Base-by-base conservation (phyloP, 2,797 vertebrate species). In the Acanthis flammea region DNA sequence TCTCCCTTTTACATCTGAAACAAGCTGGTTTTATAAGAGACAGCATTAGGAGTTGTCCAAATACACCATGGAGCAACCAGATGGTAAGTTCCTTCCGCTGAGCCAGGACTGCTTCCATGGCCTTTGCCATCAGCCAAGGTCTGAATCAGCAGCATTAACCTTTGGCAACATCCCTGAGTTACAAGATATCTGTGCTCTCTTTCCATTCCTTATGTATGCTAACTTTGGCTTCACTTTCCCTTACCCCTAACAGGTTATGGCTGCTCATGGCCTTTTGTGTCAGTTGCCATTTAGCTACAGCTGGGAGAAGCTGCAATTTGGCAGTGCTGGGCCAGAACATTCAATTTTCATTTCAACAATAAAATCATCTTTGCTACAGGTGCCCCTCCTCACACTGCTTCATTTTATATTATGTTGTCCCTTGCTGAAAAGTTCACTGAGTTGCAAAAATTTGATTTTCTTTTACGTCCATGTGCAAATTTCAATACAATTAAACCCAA, bases 91-190 rank as follows among this genome's bases (percentile, higher is more conserved):
- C 75, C 57, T 88, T 50, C 65, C 0, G 17, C 72, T 23, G 45
- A 80, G 79, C 54, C 82, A 90, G 60, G 55, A 42, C 68, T 79
- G 47, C 37, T 88, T 91, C 72, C 79, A 65, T 2, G 50, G 76
- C 70, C 73, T 92, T 60, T 93, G 66, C 70, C 70, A 65, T 57
- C 50, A 92, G 66, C 57, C 51, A 88, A 31, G 19, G 50, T 61
- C 45, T 92, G 50, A 94, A 90, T 90, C 62, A 61, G 50, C 54
- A 90, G 66, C 28, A 44, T 71, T 78, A 86, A 93, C 53, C 90
- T 90, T 81, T 86, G 50, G 65, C 53, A 83, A 72, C 19, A 54
- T 31, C 39, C 53, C 25, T 31, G 47, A 80, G 41, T 45, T 90
- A 77, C 0, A 2, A 53, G 37, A 30, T 50, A n/a, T 30, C 45